Conservation (phyloP, 2,797 vertebrate species). For the Thalassophryne amazonica region DNA sequence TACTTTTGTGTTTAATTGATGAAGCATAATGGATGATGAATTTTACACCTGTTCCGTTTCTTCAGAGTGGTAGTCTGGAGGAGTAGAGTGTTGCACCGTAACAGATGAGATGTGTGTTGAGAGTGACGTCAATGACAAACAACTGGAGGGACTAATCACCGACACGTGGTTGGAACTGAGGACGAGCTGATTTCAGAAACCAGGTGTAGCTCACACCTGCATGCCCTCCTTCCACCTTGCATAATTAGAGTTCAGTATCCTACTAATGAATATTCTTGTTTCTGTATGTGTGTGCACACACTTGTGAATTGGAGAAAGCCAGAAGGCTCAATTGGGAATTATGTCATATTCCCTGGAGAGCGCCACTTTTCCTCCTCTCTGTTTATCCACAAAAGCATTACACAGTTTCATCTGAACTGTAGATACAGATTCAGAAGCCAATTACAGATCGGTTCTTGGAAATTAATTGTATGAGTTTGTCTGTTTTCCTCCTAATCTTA, state of each 20-base stretch:
- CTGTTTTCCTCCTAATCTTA: constrained; percentile 2
- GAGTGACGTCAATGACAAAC: constrained; percentile 40
- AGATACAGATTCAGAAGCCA: constrained; percentile 32
- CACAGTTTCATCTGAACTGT: constrained; percentile 28
- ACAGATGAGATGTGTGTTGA: constrained; percentile 11
- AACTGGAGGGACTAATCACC: constrained; percentile 49
- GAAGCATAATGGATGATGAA: constrained; percentile 24
- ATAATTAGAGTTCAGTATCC: constrained; percentile 77
- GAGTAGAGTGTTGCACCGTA: constrained; percentile 5
- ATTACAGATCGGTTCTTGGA: constrained; percentile 46
- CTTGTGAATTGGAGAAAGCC: constrained; percentile 57
- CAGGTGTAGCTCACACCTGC: constrained; percentile 79
- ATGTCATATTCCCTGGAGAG: constrained; percentile 73
- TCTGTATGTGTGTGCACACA: constrained; percentile 37
- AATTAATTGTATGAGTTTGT: constrained; percentile 18
- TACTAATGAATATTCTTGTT: constrained; percentile 76
- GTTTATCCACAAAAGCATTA: constrained; percentile 42
- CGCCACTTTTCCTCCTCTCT: constrained; percentile 54
- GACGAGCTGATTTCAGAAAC: constrained; percentile 39
- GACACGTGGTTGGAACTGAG: constrained; percentile 17
- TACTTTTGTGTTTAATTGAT: constrained; percentile 4
- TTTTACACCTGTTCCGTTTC: constrained; percentile 42
- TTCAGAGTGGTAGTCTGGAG: constrained; percentile 28
- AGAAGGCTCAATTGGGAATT: constrained; percentile 76
- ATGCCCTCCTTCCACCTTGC: constrained; percentile 55